Evolutionary conservation across 2,113 vertebrate species (phyloP).

Genomic region (Ploceus nigricollis): DNA sequence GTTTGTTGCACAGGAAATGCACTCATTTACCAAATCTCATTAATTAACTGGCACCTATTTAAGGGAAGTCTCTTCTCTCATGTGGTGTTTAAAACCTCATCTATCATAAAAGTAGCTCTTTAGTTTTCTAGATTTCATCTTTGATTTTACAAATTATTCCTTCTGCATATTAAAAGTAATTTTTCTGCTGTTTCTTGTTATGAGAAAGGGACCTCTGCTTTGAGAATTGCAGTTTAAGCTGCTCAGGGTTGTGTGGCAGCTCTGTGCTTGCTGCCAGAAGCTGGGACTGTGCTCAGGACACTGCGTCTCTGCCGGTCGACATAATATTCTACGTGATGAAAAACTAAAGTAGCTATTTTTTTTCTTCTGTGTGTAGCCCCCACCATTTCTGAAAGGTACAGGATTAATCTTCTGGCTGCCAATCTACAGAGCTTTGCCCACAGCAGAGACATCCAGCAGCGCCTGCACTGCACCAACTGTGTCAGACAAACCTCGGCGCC

Average conservation of each 20-base stretch:
- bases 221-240: background rate
- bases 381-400: background rate
- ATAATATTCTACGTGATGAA: constrained; percentile 40
- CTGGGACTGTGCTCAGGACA: constrained; percentile 10
- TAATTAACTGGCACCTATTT: constrained; percentile 45
- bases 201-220: background rate
- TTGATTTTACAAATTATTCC: background rate
- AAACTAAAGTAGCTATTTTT: constrained; percentile 43
- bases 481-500: background rate
- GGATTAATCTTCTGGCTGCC: constrained; percentile 47
- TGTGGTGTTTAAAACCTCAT: background rate
- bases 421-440: background rate
- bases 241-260: background rate
- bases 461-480: background rate
- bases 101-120: background rate
- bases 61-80: background rate
- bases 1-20: background rate
- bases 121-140: background rate
- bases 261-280: constrained; percentile 26
- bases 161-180: background rate
- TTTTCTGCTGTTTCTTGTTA: background rate
- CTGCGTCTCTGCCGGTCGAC: background rate
- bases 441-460: background rate
- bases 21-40: constrained; percentile 12
- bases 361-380: background rate